Conservation (phyloP, 2,888 invertebrate species). For the Drosophila mulleri region DNA sequence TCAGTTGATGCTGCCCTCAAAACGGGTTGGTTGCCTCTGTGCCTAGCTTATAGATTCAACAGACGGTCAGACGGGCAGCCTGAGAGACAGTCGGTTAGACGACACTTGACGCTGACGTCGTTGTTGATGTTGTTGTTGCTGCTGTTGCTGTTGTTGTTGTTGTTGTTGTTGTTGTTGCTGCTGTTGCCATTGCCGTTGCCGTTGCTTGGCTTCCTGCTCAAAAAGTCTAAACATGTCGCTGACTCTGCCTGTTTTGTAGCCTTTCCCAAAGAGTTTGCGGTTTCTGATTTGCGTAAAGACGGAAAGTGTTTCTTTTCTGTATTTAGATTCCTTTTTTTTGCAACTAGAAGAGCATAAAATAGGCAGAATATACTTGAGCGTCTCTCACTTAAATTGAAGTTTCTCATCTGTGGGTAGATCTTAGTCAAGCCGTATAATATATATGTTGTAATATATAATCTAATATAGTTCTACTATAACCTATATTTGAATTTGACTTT, state of each 20-base stretch:
- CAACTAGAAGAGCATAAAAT: constrained; percentile 2
- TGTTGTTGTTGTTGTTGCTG: not conserved
- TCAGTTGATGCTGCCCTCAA: constrained; percentile 62
- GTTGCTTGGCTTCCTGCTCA: constrained; percentile 75
- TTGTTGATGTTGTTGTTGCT: constrained; percentile 16
- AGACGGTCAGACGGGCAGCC: constrained; percentile 8
- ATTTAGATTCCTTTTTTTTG: constrained; percentile 15
- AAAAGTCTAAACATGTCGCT: constrained; percentile 72
- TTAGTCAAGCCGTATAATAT: not conserved
- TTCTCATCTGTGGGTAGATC: not conserved
- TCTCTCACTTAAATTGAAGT: not conserved
- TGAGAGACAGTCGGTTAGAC: constrained; percentile 21
- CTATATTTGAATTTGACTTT: not conserved
- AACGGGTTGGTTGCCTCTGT: constrained; percentile 32
- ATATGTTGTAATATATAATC: not conserved
- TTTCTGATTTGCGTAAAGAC: constrained; percentile 62
- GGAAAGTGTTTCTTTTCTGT: constrained; percentile 70
- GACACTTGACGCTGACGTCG: constrained; percentile 51
- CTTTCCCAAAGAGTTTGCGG: constrained; percentile 66
- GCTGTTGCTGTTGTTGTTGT: constrained; percentile 10
- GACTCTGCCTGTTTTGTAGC: constrained; percentile 41
- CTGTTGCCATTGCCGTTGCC: constrained; percentile 17
- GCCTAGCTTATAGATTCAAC: constrained; percentile 39
- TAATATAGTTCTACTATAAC: no score
- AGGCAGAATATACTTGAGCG: not conserved